Percentiles rank a stretch among this genome's conserved stretches.
Evolutionary conservation across 64 coral and sea anemone genomes (phyloP).

Genomic region (Stichodactyla helianthus): DNA sequence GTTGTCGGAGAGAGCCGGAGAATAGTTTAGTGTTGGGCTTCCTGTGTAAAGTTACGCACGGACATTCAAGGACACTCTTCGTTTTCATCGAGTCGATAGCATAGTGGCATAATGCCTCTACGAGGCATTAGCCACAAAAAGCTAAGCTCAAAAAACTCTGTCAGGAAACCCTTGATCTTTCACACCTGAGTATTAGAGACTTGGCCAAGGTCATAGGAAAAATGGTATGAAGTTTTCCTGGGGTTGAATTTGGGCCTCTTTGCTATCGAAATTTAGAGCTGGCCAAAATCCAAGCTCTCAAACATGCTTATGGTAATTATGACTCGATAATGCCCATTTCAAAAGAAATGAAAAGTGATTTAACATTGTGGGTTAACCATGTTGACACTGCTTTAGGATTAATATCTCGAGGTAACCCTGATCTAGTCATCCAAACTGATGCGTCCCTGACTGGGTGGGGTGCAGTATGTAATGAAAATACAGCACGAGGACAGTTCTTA

Average conservation of each 20-base stretch:
- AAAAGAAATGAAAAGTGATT: conserved; percentile 12
- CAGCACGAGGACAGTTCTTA: neutral
- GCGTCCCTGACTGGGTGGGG: neutral
- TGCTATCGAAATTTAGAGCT: conserved; percentile 26
- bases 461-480: neutral
- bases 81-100: too few species aligned
- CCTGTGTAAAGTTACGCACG: too few species aligned
- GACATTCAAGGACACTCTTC: too few species aligned
- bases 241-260: conserved; percentile 4
- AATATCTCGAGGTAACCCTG: neutral
- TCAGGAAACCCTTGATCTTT: neutral
- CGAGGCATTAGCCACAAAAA: too few species aligned
- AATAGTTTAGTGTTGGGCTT: too few species aligned
- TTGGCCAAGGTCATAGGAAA: conserved; percentile 24
- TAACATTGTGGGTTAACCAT: conserved; percentile 15
- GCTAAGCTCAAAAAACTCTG: too few species aligned
- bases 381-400: neutral
- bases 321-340: neutral
- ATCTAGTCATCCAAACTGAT: neutral
- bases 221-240: conserved; percentile 28
- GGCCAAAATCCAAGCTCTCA: conserved; percentile 18
- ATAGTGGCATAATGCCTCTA: too few species aligned
- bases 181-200: neutral
- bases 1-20: too few species aligned
- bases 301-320: conserved; percentile 14